Evolutionary conservation across 2,888 invertebrate species (phyloP).

Genomic region (Orthosia gothica): DNA sequence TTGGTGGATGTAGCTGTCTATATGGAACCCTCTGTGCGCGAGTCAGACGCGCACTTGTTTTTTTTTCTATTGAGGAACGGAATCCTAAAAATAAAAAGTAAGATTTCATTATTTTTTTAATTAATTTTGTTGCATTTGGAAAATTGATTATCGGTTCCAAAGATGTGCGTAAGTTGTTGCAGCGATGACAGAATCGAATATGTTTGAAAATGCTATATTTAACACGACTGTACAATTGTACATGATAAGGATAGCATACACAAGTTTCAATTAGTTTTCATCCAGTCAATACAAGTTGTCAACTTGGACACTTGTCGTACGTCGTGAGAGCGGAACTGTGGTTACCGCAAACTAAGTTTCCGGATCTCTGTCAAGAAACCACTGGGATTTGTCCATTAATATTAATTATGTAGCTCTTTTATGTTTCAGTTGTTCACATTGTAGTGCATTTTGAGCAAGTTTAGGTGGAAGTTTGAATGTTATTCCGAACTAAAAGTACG

Average conservation of each 20-base stretch:
- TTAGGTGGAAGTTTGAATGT: neutral
- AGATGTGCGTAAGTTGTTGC: too few species aligned
- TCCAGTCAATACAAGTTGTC: conserved; percentile 32
- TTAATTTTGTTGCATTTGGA: neutral
- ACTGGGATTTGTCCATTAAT: neutral
- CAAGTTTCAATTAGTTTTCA: conserved; percentile 40
- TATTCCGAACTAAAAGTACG: neutral
- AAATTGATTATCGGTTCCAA: too few species aligned
- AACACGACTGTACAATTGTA: neutral
- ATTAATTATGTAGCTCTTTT: neutral
- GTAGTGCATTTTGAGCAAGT: neutral
- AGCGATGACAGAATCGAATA: too few species aligned
- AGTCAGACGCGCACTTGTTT: too few species aligned
- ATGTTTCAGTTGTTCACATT: neutral
- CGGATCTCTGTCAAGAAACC: conserved; percentile 5
- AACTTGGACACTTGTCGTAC: conserved; percentile 41
- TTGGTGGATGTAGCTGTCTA: too few species aligned
- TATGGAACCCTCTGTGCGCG: too few species aligned
- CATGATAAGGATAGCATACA: conserved; percentile 21
- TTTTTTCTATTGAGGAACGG: too few species aligned
- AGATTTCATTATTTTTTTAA: neutral
- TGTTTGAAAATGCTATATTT: too few species aligned
- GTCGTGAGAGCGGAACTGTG: neutral
- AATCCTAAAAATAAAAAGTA: neutral
- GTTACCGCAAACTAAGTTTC: conserved; percentile 20